These are phyloP conservation scores for Acanthosoma haemorrhoidale DNA, from an alignment of 2,888 invertebrate species.

Conservation along the genomic window DNA sequence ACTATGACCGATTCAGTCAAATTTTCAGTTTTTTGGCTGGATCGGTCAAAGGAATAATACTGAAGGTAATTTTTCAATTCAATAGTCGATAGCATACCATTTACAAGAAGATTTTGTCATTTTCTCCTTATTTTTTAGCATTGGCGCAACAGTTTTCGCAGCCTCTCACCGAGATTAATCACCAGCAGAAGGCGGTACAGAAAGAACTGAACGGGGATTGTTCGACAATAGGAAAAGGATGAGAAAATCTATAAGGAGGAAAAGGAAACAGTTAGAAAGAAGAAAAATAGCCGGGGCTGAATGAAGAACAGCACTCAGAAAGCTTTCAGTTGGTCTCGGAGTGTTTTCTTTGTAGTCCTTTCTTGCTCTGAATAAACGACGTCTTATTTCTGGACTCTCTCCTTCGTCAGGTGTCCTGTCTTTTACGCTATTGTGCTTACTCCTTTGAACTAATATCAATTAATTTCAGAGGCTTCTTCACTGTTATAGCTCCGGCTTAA, in stretches of 20 bases:
- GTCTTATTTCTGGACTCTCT: background rate
- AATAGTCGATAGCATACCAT: too few relatives aligned
- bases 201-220: background rate
- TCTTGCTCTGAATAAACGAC: background rate
- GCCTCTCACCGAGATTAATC: background rate
- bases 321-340: background rate
- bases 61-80: too few relatives aligned
- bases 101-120: too few relatives aligned
- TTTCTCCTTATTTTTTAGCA: background rate
- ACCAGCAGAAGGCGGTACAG: background rate
- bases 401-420: too few relatives aligned
- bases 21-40: too few relatives aligned
- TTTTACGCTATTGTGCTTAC: background rate
- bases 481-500: too few relatives aligned
- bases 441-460: background rate
- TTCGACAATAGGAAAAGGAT: slow-evolving; percentile 3
- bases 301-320: slow-evolving; percentile 10
- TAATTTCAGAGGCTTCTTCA: too few relatives aligned
- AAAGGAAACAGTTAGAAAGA: background rate
- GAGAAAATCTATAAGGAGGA: background rate
- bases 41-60: too few relatives aligned
- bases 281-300: background rate
- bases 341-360: slow-evolving; percentile 14
- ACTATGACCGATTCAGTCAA: too few relatives aligned
- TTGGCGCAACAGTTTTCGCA: background rate